These are phyloP conservation scores for Cistogaster globosa DNA, from an alignment of 2,888 invertebrate species.

Conservation along the genomic window DNA sequence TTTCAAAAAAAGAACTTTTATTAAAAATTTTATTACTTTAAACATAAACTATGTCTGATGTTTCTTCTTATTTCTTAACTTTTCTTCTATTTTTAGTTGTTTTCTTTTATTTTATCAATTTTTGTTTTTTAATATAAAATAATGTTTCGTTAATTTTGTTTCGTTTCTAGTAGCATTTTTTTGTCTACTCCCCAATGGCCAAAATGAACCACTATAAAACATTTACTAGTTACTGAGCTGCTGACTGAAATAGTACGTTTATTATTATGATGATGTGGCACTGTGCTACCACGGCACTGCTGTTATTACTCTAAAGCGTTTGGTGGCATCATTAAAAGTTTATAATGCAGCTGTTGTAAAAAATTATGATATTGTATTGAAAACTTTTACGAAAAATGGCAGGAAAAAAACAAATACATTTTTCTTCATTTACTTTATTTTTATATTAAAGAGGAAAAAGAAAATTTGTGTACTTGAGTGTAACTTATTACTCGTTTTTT, in stretches of 20 bases:
- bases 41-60: no score
- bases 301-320: constrained; percentile 64
- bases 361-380: constrained; percentile 71
- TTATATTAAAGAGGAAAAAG: constrained; percentile 5
- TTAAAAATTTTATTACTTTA: no score
- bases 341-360: constrained; percentile 71
- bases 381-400: constrained; percentile 53
- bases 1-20: no score
- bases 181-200: constrained; percentile 26
- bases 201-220: constrained; percentile 23
- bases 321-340: constrained; percentile 72
- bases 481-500: constrained; percentile 47
- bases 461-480: constrained; percentile 61
- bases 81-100: not conserved
- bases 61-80: no score
- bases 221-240: constrained; percentile 24
- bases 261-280: constrained; percentile 63
- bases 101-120: constrained; percentile 30
- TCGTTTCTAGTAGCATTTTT: not conserved
- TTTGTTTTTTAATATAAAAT: not conserved
- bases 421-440: not conserved
- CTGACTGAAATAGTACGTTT: constrained; percentile 39
- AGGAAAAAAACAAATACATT: constrained; percentile 12
- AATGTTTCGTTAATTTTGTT: constrained; percentile 59
- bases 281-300: constrained; percentile 30